Conservation (phyloP, 2,888 invertebrate genomes). For the Drosophila aldrichi region DNA sequence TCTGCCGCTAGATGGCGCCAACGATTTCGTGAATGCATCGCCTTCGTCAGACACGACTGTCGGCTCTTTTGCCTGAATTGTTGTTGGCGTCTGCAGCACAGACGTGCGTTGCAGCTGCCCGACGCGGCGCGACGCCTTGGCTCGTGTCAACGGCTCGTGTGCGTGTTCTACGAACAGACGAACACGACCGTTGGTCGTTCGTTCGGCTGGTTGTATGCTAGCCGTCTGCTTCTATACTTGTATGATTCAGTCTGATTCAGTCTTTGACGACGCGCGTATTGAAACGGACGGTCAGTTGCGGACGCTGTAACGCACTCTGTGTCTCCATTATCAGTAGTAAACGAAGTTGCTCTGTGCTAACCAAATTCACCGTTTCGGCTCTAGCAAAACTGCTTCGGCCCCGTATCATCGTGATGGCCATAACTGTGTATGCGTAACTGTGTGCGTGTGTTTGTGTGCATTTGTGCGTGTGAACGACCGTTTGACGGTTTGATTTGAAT, state of each 20-base stretch:
- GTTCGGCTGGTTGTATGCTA: constrained; percentile 24
- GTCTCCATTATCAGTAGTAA: constrained; percentile 16
- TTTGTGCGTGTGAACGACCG: constrained; percentile 37
- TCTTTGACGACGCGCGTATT: constrained; percentile 77
- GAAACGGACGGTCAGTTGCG: constrained; percentile 67
- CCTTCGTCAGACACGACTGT: constrained; percentile 29
- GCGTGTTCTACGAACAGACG: constrained; percentile 14
- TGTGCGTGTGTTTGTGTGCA: constrained; percentile 17
- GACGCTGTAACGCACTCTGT: constrained; percentile 45
- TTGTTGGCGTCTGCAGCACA: constrained; percentile 41
- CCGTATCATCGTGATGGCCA: constrained; percentile 47
- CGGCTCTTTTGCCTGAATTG: constrained; percentile 19
- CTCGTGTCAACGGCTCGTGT: constrained; percentile 8
- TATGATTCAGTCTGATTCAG: constrained; percentile 65
- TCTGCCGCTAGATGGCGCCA: constrained; percentile 48
- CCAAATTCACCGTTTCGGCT: constrained; percentile 51
- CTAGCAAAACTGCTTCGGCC: constrained; percentile 26
- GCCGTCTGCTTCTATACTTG: constrained; percentile 40
- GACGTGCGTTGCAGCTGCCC: constrained; percentile 47
- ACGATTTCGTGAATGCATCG: background rate
- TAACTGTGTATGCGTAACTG: constrained; percentile 25
- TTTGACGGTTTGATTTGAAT: constrained; percentile 60
- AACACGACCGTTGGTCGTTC: constrained; percentile 3
- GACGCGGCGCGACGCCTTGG: constrained; percentile 18
- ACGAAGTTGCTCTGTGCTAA: constrained; percentile 23